Evolutionary conservation across 2,113 vertebrate species (phyloP).

Genomic region (Lota lota): DNA sequence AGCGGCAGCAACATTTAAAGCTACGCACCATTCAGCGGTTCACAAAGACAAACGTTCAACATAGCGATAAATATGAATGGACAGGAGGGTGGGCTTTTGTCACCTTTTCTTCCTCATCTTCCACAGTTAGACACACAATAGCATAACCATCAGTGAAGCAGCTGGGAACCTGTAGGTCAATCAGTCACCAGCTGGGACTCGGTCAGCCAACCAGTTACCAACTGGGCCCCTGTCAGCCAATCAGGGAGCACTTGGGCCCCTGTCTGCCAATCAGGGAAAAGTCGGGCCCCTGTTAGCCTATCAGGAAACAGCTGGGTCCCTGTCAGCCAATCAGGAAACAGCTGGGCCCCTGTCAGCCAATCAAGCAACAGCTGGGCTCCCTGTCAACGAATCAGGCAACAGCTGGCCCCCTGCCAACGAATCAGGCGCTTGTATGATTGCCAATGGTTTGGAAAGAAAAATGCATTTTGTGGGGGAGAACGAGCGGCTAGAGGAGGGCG

Average conservation of each 20-base stretch:
- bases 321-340: no score
- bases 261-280: no score
- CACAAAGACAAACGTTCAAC: no score
- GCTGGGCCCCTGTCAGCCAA: no score
- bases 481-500: background rate
- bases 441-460: constrained; percentile 59
- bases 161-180: constrained; percentile 13
- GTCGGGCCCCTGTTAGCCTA: background rate
- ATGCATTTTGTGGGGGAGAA: constrained; percentile 1
- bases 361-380: background rate
- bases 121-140: no score
- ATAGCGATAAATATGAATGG: no score
- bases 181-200: background rate
- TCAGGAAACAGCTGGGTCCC: constrained; percentile 38
- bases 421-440: constrained; percentile 61
- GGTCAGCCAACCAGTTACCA: no score
- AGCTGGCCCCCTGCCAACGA: constrained; percentile 35
- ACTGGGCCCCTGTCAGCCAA: constrained; percentile 17
- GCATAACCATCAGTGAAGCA: no score
- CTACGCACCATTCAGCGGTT: no score
- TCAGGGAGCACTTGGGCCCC: background rate
- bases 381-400: constrained; percentile 59
- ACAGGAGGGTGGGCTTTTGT: no score
- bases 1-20: no score
- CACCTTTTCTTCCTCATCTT: no score